Percentiles rank a stretch among this genome's conserved stretches.
Evolutionary conservation across 1,140 invertebrate species (phyloP).

Genomic region (Lycorma delicatula): DNA sequence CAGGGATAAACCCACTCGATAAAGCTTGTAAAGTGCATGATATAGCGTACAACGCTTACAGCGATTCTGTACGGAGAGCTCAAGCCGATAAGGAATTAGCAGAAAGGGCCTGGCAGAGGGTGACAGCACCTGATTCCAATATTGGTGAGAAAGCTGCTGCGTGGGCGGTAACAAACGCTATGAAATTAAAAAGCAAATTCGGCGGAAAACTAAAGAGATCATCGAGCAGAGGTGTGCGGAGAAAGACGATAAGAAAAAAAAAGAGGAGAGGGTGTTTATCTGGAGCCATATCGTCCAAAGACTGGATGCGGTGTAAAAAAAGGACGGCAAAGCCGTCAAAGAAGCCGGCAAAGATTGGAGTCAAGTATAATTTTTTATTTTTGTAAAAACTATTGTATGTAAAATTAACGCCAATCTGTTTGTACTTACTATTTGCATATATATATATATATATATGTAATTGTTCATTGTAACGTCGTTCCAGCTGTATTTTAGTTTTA

Average conservation of each 20-base stretch:
- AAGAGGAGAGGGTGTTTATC: constrained; percentile 31
- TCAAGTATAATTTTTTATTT: no score
- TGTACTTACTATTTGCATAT: no score
- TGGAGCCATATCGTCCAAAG: constrained; percentile 24
- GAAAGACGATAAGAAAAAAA: background rate
- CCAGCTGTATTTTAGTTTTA: no score
- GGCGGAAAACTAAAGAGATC: constrained; percentile 28
- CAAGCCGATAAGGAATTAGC: constrained; percentile 36
- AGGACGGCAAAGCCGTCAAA: background rate
- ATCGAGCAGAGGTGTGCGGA: background rate
- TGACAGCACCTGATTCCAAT: constrained; percentile 35
- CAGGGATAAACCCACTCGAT: constrained; percentile 39
- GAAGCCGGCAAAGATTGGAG: no score
- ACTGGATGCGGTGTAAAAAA: constrained; percentile 4
- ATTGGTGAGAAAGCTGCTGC: constrained; percentile 33
- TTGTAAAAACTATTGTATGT: no score
- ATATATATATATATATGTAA: no score
- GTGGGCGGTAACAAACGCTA: constrained; percentile 29
- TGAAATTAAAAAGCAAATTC: constrained; percentile 34
- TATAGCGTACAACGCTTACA: constrained; percentile 37
- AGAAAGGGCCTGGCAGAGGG: constrained; percentile 34
- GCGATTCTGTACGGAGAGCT: constrained; percentile 33
- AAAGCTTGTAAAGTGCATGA: constrained; percentile 39
- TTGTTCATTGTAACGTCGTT: no score
- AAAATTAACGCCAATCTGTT: no score